Evolutionary conservation across 2,113 vertebrate species (phyloP), one percentile per base, ranked within the genome.

Genomic region (Elgaria multicarinata): DNA sequence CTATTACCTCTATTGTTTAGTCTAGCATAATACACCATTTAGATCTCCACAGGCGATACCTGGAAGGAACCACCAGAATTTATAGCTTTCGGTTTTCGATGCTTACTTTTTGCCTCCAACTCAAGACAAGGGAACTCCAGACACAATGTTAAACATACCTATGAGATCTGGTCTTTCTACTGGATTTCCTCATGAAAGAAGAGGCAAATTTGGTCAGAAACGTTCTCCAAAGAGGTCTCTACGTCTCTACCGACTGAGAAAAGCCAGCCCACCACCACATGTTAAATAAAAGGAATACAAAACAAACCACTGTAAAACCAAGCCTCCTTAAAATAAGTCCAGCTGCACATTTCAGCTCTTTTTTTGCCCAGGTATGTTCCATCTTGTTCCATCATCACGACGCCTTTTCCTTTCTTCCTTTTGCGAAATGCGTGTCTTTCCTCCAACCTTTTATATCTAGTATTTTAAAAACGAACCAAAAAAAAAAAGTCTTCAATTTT

Each of bases 241-340:
- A 16, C n/a, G 22, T 36, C 18, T 22, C 36, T 86, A 90, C n/a
- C 0, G 1, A 93, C 16, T 87, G 92, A 94, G 83, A 89, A 79
- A 36, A 0, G 0, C 81, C 80, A 91, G 87, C n/a, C 22, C 77
- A 76, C 91, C 90, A 93, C 92, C 93, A 91, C 90, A 86, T 91
- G 87, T 92, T 93, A 92, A 94, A 95, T 94, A 96, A 96, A 50
- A 42, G 42, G 77, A 36, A n/a, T 33, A 22, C 87, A 92, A 96
- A 95, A 94, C 24, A 93, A 90, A 81, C 92, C 53, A 85, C 89
- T 4, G 1, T 36, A 74, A 53, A 84, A 53, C 82, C 44, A 89
- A 67, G 84, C 87, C 93, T 90, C 81, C 87, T 94, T 92, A 94
- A 95, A 62, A 95, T 90, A 95, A 81, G 78, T 92, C 91, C 94